These are phyloP conservation scores for Zosterops lateralis DNA, from an alignment of 2,113 vertebrate species.

Conservation along the genomic window DNA sequence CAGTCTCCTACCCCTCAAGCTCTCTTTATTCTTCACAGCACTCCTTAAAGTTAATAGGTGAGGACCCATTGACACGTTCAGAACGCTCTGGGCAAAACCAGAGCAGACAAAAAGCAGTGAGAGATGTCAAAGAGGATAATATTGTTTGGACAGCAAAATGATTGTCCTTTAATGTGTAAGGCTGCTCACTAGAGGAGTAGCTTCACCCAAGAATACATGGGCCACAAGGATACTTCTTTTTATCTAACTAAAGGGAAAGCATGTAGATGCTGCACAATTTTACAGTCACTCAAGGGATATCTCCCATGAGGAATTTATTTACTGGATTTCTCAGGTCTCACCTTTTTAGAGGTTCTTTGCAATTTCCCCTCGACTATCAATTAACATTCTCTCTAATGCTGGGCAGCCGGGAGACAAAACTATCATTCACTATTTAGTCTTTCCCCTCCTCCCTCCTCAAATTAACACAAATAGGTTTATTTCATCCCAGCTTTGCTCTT, in stretches of 20 bases:
- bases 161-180: not conserved
- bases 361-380: not conserved
- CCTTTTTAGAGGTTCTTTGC: not conserved
- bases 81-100: not conserved
- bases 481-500: not conserved
- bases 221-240: not conserved
- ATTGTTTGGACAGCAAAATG: not conserved
- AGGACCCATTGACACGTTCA: accelerated
- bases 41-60: not conserved
- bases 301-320: not conserved
- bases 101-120: not conserved
- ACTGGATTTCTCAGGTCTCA: not conserved
- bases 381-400: accelerated
- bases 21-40: not conserved
- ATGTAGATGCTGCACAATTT: not conserved
- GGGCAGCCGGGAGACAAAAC: not conserved
- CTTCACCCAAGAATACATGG: not conserved
- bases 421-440: not conserved
- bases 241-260: not conserved
- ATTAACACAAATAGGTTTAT: not conserved
- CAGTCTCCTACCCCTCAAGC: not conserved
- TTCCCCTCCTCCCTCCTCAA: not conserved
- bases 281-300: not conserved
- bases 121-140: not conserved
- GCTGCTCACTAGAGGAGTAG: not conserved